Conservation (phyloP, 1,140 invertebrate species). For the Lepidotrigona ventralis region DNA sequence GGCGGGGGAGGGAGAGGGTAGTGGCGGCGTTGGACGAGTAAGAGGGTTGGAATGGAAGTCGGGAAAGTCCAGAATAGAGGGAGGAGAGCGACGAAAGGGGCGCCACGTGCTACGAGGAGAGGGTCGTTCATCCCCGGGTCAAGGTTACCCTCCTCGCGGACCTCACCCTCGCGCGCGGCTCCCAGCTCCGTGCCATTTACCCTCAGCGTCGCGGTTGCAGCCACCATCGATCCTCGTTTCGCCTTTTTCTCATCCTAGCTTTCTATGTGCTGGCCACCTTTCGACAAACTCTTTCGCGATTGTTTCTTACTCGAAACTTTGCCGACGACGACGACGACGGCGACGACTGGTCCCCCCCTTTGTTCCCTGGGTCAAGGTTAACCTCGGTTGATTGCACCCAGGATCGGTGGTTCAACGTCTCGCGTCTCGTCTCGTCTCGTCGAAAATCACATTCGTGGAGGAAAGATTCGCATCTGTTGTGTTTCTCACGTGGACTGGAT, state of each 20-base stretch:
- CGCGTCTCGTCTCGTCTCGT: neutral
- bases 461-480: too few species aligned
- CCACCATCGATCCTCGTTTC: constrained; percentile 45
- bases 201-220: constrained; percentile 46
- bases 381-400: too few species aligned
- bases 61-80: constrained; percentile 51
- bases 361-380: constrained; percentile 39
- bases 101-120: constrained; percentile 66
- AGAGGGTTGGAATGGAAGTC: constrained; percentile 46
- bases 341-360: neutral
- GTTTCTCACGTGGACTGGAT: too few species aligned
- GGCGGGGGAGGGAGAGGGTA: neutral
- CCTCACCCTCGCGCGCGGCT: constrained; percentile 51
- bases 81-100: constrained; percentile 53
- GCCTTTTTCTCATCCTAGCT: constrained; percentile 24
- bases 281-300: constrained; percentile 13
- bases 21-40: constrained; percentile 38
- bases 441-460: too few species aligned
- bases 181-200: constrained; percentile 61
- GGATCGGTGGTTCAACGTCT: neutral
- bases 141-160: constrained; percentile 74
- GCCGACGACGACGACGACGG: too few species aligned
- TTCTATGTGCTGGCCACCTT: neutral
- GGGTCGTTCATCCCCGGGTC: constrained; percentile 79
- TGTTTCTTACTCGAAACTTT: constrained; percentile 39